phyloP scores from a whole-genome alignment of 35 echinoderm and acorn worm genomes.

The Patiria miniata region DNA sequence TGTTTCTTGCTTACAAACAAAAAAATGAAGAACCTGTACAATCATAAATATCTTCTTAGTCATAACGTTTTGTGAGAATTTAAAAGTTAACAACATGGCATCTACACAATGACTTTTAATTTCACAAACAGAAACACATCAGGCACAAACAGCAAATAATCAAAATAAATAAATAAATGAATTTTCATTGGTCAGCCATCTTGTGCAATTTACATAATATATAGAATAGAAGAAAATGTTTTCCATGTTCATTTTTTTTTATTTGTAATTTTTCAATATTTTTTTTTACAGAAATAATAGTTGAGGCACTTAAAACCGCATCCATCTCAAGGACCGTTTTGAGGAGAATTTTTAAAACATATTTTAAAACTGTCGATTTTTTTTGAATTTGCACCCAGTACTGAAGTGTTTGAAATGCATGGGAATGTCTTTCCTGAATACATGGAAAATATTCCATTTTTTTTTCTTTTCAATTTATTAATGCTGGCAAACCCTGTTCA shows the following conservation, averaged over 20 bases:
- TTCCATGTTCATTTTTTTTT: not conserved
- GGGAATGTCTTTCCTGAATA: too few species aligned
- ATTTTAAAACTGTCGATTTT: not conserved
- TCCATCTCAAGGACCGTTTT: not conserved
- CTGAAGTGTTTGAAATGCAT: too few species aligned
- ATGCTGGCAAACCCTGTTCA: too few species aligned
- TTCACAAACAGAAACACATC: not conserved
- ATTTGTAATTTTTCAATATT: not conserved
- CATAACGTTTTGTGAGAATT: not conserved
- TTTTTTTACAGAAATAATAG: not conserved
- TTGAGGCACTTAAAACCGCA: not conserved
- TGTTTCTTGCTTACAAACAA: not conserved
- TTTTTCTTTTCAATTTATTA: too few species aligned
- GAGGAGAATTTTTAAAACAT: not conserved
- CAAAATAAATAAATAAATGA: not conserved
- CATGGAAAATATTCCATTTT: too few species aligned
- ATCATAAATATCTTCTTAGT: not conserved
- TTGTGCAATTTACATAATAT: not conserved
- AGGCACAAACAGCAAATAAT: not conserved
- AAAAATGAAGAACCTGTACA: not conserved
- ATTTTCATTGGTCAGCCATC: not conserved
- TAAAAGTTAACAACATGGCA: not conserved
- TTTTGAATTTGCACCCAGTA: not conserved
- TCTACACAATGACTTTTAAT: not conserved
- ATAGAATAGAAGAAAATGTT: not conserved